Conservation (phyloP, 2,113 vertebrate species). For the Ceuthmochares aereus region DNA sequence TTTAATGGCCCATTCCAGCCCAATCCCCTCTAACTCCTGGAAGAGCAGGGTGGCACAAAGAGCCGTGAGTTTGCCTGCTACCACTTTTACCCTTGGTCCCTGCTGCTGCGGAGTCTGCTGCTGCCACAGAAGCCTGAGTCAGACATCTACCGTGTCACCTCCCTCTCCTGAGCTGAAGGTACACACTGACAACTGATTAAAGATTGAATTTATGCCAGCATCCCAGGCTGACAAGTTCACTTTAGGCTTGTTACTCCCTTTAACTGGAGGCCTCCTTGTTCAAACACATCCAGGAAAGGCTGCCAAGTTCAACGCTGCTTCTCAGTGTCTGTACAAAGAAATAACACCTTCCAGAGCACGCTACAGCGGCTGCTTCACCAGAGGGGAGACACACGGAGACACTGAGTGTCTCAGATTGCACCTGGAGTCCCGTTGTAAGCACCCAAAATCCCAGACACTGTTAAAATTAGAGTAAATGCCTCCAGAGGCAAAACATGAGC, state of each 20-base stretch:
- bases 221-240: not conserved
- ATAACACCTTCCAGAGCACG: not conserved
- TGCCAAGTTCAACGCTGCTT: not conserved
- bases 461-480: not conserved
- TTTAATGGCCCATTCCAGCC: too few relatives aligned
- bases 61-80: not conserved
- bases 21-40: not conserved
- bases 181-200: not conserved
- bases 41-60: not conserved
- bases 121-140: not conserved
- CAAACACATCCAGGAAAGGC: not conserved
- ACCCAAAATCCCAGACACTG: not conserved
- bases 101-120: not conserved
- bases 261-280: not conserved
- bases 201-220: not conserved
- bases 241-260: not conserved
- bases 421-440: not conserved
- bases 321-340: not conserved
- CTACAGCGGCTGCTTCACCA: not conserved
- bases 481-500: not conserved
- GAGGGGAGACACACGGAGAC: not conserved
- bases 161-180: not conserved
- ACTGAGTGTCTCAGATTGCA: too few relatives aligned
- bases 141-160: not conserved
- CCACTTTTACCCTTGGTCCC: not conserved